phyloP scores from a whole-genome alignment of 1,140 invertebrate species.

The Plutomurus gul region DNA sequence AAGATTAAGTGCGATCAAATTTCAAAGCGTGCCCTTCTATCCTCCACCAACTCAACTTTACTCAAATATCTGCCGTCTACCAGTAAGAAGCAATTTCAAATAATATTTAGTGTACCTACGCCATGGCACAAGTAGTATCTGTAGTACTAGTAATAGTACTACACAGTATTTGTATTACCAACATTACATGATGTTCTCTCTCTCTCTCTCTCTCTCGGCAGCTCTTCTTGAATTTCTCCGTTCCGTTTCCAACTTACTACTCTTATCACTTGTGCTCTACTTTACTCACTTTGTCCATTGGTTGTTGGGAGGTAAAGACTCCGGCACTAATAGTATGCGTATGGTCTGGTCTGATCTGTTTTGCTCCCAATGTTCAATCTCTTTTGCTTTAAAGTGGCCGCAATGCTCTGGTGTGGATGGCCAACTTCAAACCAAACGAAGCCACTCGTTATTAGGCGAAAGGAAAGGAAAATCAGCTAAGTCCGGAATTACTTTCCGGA shows the following conservation, averaged over 20 bases:
- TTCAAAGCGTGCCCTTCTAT: constrained; percentile 40
- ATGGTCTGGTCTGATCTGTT: neutral
- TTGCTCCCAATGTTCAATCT: too few species aligned
- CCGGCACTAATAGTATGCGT: neutral
- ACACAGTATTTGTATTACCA: neutral
- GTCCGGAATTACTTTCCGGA: neutral
- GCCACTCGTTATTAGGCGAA: neutral
- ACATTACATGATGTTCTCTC: neutral
- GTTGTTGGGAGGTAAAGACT: too few species aligned
- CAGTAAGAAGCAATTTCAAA: neutral
- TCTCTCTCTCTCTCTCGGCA: neutral
- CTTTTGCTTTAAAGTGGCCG: too few species aligned
- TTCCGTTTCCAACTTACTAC: neutral
- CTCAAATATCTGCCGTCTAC: neutral
- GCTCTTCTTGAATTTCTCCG: neutral
- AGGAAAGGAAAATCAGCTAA: neutral
- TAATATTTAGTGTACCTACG: neutral
- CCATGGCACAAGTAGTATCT: neutral
- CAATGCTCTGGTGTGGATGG: neutral
- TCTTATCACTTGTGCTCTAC: neutral
- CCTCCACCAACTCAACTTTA: constrained; percentile 20
- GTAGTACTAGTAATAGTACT: neutral
- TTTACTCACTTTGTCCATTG: too few species aligned
- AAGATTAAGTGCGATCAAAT: constrained; percentile 50
- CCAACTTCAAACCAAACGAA: neutral